phyloP scores from a whole-genome alignment of 2,888 invertebrate species.

The Lordiphosa andalusiaca region DNA sequence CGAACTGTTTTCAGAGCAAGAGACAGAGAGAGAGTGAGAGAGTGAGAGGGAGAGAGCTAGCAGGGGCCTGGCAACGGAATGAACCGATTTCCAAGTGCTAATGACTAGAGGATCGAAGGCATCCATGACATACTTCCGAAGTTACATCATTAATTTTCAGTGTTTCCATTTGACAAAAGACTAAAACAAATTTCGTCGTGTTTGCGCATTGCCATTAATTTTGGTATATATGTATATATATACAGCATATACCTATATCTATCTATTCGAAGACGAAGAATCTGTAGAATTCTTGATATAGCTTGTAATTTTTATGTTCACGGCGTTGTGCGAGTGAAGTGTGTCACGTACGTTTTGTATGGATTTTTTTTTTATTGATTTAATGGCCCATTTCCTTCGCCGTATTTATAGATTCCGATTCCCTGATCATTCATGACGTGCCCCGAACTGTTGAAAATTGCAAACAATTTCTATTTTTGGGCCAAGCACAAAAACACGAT shows the following conservation, averaged over 20 bases:
- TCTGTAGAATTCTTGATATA: slow-evolving; percentile 45
- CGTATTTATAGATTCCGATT: slow-evolving; percentile 49
- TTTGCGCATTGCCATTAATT: slow-evolving; percentile 75
- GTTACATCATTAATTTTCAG: slow-evolving; percentile 73
- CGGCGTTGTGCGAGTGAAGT: slow-evolving; percentile 51
- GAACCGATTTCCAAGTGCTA: slow-evolving; percentile 49
- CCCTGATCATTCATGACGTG: slow-evolving; percentile 9
- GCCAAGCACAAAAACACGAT: slow-evolving; percentile 18
- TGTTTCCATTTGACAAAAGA: slow-evolving; percentile 31
- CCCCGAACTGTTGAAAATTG: slow-evolving; percentile 22
- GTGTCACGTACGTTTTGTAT: slow-evolving; percentile 56
- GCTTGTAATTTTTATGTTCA: slow-evolving; percentile 72
- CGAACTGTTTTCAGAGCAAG: neutral
- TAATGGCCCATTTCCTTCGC: slow-evolving; percentile 60
- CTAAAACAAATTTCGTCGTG: slow-evolving; percentile 73
- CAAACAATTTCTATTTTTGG: slow-evolving; percentile 38
- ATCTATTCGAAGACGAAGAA: too few relatives aligned
- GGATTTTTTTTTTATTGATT: slow-evolving; percentile 71
- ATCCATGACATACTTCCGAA: slow-evolving; percentile 73
- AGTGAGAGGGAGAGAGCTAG: neutral
- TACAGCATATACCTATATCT: slow-evolving; percentile 20
- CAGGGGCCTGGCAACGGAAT: slow-evolving; percentile 30
- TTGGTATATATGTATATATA: slow-evolving; percentile 29
- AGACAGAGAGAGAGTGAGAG: neutral
- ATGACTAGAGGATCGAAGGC: slow-evolving; percentile 57